Base-by-base conservation (phyloP, 2,113 vertebrate species). In the Corythornis madagascariensis region DNA sequence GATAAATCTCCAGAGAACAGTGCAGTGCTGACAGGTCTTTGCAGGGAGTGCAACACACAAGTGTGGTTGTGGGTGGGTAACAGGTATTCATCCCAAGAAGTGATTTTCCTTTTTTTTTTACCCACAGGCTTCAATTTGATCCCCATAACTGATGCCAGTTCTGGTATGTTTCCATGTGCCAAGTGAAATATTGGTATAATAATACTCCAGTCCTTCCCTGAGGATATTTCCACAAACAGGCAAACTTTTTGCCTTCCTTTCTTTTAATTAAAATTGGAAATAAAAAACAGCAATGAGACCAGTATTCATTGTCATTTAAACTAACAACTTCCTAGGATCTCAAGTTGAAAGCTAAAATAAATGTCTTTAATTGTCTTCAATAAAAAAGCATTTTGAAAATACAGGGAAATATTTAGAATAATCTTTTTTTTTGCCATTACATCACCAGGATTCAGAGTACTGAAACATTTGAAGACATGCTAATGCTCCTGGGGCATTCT, bases 1-100 rank as follows among this genome's bases (percentile, higher is more conserved):
- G 43, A 11, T 73, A 20, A 70, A 64, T 57, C 25, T 48, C 12
- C 5, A 67, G 55, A 28, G 85, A 64, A 16, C 16, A 47, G 29
- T 18, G 33, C 40, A 38, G 0, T 45, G 33, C 60, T 75, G 59
- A 9, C 48, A 31, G 38, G 47, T 22, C 52, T 38, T 56, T 88
- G 60, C 25, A 12, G 11, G 10, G 26, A 45, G 14, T 10, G 18
- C 25, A 20, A 14, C 0, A 0, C 4, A 50, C 21, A 47, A 3
- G 55, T 18, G 6, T 24, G 48, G 6, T 29, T n/a, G 5, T 0
- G 10, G 42, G 4, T 63, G 21, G 26, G 53, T 40, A 50, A 6
- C 13, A 73, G 48, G 13, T 33, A 45, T 31, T 66, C 59, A 45
- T 33, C 55, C 71, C 48, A 9, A 77, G 8, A 57, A 65, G 57